These are phyloP conservation scores for Capreolus pygargus DNA, from an alignment of 2,113 vertebrate species.

Conservation along the genomic window DNA sequence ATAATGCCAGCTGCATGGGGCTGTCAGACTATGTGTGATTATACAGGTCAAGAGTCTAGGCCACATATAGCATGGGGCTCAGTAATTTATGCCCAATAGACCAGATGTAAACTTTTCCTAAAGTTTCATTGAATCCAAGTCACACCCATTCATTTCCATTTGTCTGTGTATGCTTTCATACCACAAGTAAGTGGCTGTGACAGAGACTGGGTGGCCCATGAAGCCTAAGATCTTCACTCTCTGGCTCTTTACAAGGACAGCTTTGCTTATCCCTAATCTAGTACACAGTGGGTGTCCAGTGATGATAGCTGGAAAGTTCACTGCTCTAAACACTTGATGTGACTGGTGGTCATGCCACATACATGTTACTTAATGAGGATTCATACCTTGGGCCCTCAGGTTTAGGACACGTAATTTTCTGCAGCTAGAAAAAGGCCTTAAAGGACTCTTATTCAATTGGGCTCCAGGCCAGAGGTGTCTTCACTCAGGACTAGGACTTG, in stretches of 20 bases:
- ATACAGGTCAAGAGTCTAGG: neutral
- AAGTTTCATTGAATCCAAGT: neutral
- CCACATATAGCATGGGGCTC: neutral
- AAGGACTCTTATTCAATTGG: neutral
- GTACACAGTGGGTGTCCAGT: neutral
- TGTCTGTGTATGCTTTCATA: neutral
- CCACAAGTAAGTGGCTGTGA: neutral
- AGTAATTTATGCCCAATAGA: neutral
- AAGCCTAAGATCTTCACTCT: neutral
- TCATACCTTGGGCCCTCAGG: neutral
- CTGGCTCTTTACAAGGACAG: neutral
- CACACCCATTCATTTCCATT: neutral
- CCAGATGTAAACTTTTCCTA: neutral
- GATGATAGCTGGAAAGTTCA: neutral
- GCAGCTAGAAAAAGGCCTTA: neutral
- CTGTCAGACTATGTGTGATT: neutral
- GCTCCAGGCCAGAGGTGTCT: neutral
- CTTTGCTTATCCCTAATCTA: neutral
- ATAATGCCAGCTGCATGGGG: neutral
- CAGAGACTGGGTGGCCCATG: neutral
- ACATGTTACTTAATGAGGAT: neutral
- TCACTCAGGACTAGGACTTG: neutral
- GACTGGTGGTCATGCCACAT: neutral
- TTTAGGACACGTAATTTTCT: neutral
- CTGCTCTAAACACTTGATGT: neutral